phyloP scores from a whole-genome alignment of 2,113 vertebrate species.

The Hucho hucho region DNA sequence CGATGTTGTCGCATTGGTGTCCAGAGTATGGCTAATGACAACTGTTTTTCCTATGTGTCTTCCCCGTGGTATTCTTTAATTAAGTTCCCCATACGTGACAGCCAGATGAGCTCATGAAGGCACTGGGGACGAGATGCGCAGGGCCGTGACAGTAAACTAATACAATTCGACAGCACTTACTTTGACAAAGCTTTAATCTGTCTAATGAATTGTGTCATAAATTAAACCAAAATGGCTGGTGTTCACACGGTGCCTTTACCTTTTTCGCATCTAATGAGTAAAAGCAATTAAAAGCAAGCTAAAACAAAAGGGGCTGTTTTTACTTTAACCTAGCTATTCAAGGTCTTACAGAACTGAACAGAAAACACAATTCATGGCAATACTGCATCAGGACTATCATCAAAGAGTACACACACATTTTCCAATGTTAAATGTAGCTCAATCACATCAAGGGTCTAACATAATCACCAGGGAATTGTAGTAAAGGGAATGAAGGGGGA shows the following conservation, averaged over 20 bases:
- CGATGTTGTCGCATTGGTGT: conserved; percentile 45
- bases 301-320: background rate
- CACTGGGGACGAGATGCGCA: conserved; percentile 11
- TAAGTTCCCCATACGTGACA: conserved; percentile 58
- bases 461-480: conserved; percentile 42
- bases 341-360: background rate
- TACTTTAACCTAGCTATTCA: too few species aligned
- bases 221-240: background rate
- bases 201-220: conserved; percentile 10
- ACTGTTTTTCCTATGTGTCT: conserved; percentile 49
- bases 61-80: conserved; percentile 68
- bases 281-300: background rate
- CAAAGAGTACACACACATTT: conserved; percentile 20
- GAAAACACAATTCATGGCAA: conserved; percentile 40
- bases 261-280: background rate
- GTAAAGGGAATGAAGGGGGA: conserved; percentile 17
- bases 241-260: background rate
- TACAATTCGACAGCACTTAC: conserved; percentile 11
- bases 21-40: conserved; percentile 51
- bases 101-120: conserved; percentile 36
- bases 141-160: conserved; percentile 24
- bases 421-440: conserved; percentile 40
- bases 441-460: conserved; percentile 34
- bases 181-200: conserved; percentile 1
- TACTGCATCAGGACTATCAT: conserved; percentile 44